Evolutionary conservation across 2,888 invertebrate species (phyloP), one percentile per base, ranked within the genome.

Genomic region (Congeria kusceri): DNA sequence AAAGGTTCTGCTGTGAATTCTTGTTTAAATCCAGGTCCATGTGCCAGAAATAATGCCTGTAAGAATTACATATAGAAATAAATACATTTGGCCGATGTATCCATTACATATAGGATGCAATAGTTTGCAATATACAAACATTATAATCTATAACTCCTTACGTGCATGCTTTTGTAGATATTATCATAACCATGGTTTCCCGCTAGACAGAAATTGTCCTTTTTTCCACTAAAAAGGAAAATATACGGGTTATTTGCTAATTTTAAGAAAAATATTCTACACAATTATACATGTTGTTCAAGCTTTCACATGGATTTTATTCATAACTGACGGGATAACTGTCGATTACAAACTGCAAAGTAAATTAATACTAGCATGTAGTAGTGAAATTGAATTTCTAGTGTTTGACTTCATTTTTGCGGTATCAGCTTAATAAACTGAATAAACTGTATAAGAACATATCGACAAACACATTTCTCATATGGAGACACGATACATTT

Each of bases 1-100:
- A 94, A 94, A 3, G 94, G 91, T 53, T 87, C 84, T 0, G 88
- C 82, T 13, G 67, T 76, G n/a, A 85, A 49, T 18, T 87, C 83
- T 20, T 83, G 70, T 58, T 92, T 92, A 74, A 94, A 91, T 20
- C 86, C 87, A 27, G 94, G 94, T 7, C 94, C 94, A 65, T 89
- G 86, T 3, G 92, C 94, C 11, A 93, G 76, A 85, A 94, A 94
- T 13, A 94, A 49, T 13, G 88, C 84, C 87, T 87, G 18, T 23
- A 53, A 53, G 9, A 18, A 13, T 44, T 9, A 9, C 11, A 25
- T 9, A 15, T n/a, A 23, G 53, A 23, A 20, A 53, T 18, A 53
- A 1, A 53, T 1, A 11, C 53, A 1, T 2, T 23, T 2, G 25
- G 7, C 7, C 9, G 53, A 53, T 53, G 20, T 25, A 20, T 53